Conservation (phyloP, 2,113 vertebrate species). For the Cervus canadensis region DNA sequence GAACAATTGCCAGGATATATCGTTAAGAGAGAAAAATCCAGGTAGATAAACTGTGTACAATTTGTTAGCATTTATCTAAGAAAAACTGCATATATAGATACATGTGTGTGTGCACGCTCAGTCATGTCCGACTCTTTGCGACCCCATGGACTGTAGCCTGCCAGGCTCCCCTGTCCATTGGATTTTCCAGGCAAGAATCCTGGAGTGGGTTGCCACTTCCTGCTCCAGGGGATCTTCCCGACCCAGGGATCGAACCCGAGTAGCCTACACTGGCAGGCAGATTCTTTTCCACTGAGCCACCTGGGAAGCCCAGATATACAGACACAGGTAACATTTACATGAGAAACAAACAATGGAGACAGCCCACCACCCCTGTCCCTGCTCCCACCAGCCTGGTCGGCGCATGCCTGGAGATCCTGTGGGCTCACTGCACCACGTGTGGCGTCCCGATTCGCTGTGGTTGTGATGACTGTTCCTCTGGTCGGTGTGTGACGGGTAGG, state of each 20-base stretch:
- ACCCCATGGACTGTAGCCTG: not conserved
- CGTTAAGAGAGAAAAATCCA: not conserved
- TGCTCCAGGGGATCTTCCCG: not conserved
- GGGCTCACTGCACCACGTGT: conserved; percentile 76
- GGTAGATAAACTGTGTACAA: not conserved
- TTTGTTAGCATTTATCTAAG: not conserved
- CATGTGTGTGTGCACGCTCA: not conserved
- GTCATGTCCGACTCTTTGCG: not conserved
- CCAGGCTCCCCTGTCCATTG: not conserved
- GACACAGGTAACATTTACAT: not conserved
- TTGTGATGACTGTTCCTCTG: conserved; percentile 86
- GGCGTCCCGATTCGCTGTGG: conserved; percentile 90
- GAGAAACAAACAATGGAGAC: not conserved
- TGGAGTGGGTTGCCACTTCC: not conserved
- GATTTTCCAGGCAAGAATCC: not conserved
- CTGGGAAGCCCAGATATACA: not conserved
- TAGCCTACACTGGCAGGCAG: not conserved
- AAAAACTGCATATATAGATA: not conserved
- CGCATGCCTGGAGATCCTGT: not conserved
- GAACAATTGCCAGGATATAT: not conserved
- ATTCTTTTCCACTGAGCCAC: not conserved
- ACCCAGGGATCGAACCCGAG: not conserved
- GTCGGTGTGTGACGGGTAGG: conserved; percentile 85
- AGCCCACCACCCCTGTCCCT: not conserved
- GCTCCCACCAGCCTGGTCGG: not conserved